phyloP scores from a whole-genome alignment of 2,888 invertebrate species.

The Merodon equestris region DNA sequence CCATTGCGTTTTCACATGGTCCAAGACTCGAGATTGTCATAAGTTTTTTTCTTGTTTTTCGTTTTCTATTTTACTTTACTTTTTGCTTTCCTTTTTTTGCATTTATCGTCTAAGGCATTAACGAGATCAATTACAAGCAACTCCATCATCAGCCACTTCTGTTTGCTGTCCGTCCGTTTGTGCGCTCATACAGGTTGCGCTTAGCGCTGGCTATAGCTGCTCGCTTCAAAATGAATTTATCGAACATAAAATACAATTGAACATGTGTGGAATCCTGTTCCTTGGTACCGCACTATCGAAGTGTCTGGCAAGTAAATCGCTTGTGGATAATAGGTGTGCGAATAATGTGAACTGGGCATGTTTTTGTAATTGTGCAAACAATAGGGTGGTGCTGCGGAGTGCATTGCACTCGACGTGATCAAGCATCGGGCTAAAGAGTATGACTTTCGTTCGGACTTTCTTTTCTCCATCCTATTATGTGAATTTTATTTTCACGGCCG shows the following conservation, averaged over 20 bases:
- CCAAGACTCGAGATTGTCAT: constrained; percentile 54
- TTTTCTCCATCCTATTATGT: constrained; percentile 15
- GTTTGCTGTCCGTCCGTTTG: constrained; percentile 59
- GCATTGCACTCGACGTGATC: constrained; percentile 23
- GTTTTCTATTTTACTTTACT: no score
- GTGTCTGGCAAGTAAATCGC: constrained; percentile 43
- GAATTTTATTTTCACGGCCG: no score
- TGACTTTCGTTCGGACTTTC: constrained; percentile 50
- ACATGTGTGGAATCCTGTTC: constrained; percentile 32
- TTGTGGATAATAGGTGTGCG: constrained; percentile 17
- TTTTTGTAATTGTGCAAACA: constrained; percentile 17
- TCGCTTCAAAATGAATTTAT: not conserved
- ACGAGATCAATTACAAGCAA: constrained; percentile 67
- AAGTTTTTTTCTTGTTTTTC: constrained; percentile 42
- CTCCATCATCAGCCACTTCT: constrained; percentile 67
- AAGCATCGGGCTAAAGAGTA: constrained; percentile 36
- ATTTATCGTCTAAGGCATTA: constrained; percentile 37
- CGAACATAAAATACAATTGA: constrained; percentile 11
- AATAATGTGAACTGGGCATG: constrained; percentile 40
- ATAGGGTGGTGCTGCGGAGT: constrained; percentile 14
- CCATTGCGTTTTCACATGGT: constrained; percentile 22
- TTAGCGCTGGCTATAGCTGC: constrained; percentile 3
- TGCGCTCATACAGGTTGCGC: constrained; percentile 49
- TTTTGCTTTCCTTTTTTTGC: no score
- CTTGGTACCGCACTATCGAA: constrained; percentile 18